Evolutionary conservation across 1,140 invertebrate species (phyloP).

Genomic region (Papilio helenus): DNA sequence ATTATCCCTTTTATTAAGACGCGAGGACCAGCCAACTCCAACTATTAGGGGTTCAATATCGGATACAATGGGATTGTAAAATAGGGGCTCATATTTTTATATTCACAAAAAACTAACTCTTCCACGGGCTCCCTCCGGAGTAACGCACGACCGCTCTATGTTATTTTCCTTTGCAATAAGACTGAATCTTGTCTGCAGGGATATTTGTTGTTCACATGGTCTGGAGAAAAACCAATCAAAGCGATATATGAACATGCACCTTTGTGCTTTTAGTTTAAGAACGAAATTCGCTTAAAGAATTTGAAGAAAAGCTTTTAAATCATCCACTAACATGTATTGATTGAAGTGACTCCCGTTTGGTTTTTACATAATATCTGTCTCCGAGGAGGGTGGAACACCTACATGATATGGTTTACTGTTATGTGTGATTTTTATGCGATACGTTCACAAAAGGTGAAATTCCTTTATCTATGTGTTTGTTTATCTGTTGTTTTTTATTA

Average conservation of each 20-base stretch:
- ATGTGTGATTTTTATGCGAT: slow-evolving; percentile 54
- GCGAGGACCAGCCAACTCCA: slow-evolving; percentile 68
- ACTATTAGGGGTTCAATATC: slow-evolving; percentile 81
- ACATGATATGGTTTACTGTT: slow-evolving; percentile 53
- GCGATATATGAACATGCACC: slow-evolving; percentile 43
- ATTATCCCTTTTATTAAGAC: slow-evolving; percentile 74
- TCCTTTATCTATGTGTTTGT: background rate
- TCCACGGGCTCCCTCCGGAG: slow-evolving; percentile 58
- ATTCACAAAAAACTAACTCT: slow-evolving; percentile 80
- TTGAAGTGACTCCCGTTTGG: slow-evolving; percentile 80
- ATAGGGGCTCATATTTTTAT: slow-evolving; percentile 81
- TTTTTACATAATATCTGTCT: slow-evolving; percentile 81
- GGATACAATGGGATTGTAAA: slow-evolving; percentile 80
- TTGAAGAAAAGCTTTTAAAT: slow-evolving; percentile 75
- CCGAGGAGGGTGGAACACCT: slow-evolving; percentile 64
- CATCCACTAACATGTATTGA: slow-evolving; percentile 80
- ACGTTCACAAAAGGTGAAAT: slow-evolving; percentile 28
- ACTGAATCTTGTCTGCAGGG: slow-evolving; percentile 61
- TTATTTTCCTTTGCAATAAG: slow-evolving; percentile 61
- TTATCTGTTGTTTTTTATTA: background rate
- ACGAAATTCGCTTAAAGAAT: slow-evolving; percentile 46
- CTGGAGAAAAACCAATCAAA: slow-evolving; percentile 59
- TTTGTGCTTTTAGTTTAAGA: slow-evolving; percentile 48
- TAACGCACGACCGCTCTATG: slow-evolving; percentile 45
- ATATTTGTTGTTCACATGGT: slow-evolving; percentile 71